Base-by-base conservation (phyloP, 2,797 vertebrate genomes). In the Carapus acus region DNA sequence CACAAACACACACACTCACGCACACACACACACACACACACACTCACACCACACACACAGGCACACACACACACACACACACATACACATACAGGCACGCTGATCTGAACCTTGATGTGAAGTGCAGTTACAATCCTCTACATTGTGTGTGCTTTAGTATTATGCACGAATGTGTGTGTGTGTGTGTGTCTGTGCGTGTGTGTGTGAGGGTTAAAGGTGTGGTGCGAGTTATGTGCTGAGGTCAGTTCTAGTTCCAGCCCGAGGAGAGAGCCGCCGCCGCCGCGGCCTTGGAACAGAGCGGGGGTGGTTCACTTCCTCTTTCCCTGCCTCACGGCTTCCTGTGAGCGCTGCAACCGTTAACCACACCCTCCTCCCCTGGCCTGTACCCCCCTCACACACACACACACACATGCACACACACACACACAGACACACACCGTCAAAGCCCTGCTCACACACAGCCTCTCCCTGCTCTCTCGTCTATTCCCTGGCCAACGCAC, bases 291-390 rank as follows among this genome's bases (percentile, higher is more conserved):
- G 79, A 83, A 77, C 81, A 80, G 65, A 66, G 81, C 68, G 85
- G 81, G 85, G 85, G 84, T 67, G 85, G 84, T 76, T 82, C 73
- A 86, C 83, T 88, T 86, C 85, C 86, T 80, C 80, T 86, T 86
- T 86, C 83, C 80, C 62, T 79, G 74, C 80, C 74, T 81, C 64
- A 46, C 50, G 41, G 75, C 74, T 87, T 87, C 85, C 85, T 85
- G 84, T 81, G 76, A 83, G 62, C 14, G 22, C 73, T 74, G 20
- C 43, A 80, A 80, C 83, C 74, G 84, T 83, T 82, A 85, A 84
- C 84, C 83, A 82, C 86, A 85, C 85, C 86, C 82, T 77, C 61
- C 74, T 68, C 61, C 49, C 68, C 67, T 60, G 68, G 67, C 74
- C 65, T 61, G 54, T 73, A 61, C 48, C 69, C 67, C 72, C 63